These are phyloP conservation scores for Ferdinandea cuprea DNA, from an alignment of 2,888 invertebrate genomes.

Conservation along the genomic window DNA sequence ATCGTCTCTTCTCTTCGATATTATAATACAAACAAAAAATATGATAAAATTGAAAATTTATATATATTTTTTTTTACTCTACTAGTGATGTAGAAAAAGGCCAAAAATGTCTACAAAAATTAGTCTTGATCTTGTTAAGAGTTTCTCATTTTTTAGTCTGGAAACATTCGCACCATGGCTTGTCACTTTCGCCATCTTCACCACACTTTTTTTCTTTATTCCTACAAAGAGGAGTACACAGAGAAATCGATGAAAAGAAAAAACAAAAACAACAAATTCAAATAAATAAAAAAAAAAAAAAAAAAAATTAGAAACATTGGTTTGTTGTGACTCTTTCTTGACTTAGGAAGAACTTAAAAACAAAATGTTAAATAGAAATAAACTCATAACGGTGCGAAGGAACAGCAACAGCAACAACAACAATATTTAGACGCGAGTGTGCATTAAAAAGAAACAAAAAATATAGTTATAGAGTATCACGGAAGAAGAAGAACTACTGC, in stretches of 20 bases:
- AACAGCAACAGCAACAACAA: conserved; percentile 72
- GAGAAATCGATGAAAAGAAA: neutral
- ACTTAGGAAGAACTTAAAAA: conserved; percentile 48
- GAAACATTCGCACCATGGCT: neutral
- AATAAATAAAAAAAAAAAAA: conserved; percentile 40
- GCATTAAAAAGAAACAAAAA: conserved; percentile 7
- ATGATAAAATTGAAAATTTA: conserved; percentile 3
- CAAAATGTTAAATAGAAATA: conserved; percentile 75
- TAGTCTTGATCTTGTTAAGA: conserved; percentile 4
- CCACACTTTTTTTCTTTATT: conserved; percentile 5
- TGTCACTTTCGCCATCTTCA: neutral
- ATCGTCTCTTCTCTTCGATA: conserved; percentile 27
- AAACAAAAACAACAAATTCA: conserved; percentile 55
- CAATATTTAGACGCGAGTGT: conserved; percentile 71
- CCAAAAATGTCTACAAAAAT: neutral
- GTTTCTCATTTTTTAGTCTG: neutral
- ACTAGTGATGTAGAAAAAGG: neutral
- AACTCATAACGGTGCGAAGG: conserved; percentile 73
- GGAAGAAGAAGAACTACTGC: conserved; percentile 38
- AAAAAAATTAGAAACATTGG: conserved; percentile 76
- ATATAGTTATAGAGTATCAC: conserved; percentile 42
- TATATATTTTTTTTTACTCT: neutral
- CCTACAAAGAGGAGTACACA: conserved; percentile 10
- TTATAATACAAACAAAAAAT: conserved; percentile 41
- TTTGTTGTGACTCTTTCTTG: conserved; percentile 51